Conservation (phyloP, 2,888 invertebrate genomes). For the Odontomyia ornata region DNA sequence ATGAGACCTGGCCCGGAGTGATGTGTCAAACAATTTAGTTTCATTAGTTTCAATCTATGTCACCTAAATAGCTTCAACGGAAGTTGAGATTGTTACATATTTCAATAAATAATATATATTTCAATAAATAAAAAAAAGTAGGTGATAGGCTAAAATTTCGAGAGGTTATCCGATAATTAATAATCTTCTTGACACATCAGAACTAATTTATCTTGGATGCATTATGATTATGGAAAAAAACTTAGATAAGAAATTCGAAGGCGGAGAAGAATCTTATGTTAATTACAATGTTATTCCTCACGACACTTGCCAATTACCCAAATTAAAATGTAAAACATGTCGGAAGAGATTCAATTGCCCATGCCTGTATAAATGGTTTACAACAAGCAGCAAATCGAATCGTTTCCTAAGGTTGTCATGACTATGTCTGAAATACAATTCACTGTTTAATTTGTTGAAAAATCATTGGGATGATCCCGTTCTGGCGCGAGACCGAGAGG, state of each 20-base stretch:
- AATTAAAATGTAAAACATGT: constrained; percentile 87
- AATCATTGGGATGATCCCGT: too few species aligned
- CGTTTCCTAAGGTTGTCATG: too few species aligned
- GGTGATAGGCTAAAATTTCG: constrained; percentile 77
- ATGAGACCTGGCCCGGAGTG: too few species aligned
- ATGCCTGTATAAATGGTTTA: constrained; percentile 98
- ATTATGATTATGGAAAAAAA: constrained; percentile 86
- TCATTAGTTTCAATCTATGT: too few species aligned
- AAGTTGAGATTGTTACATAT: too few species aligned
- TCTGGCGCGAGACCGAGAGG: too few species aligned
- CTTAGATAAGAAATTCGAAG: constrained; percentile 87
- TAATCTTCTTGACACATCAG: constrained; percentile 86
- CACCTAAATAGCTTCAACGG: too few species aligned
- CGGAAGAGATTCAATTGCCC: constrained; percentile 93
- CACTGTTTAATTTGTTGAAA: too few species aligned
- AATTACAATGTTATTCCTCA: constrained; percentile 92
- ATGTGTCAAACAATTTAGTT: too few species aligned
- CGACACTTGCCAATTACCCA: constrained; percentile 83
- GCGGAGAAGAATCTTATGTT: constrained; percentile 94
- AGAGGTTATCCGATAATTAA: constrained; percentile 82
- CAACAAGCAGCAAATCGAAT: constrained; percentile 90
- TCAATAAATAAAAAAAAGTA: constrained; percentile 73
- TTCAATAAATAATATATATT: too few species aligned
- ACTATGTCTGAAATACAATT: too few species aligned
- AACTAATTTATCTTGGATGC: constrained; percentile 86